Conservation (phyloP, 2,113 vertebrate genomes). For the Sus scrofa region DNA sequence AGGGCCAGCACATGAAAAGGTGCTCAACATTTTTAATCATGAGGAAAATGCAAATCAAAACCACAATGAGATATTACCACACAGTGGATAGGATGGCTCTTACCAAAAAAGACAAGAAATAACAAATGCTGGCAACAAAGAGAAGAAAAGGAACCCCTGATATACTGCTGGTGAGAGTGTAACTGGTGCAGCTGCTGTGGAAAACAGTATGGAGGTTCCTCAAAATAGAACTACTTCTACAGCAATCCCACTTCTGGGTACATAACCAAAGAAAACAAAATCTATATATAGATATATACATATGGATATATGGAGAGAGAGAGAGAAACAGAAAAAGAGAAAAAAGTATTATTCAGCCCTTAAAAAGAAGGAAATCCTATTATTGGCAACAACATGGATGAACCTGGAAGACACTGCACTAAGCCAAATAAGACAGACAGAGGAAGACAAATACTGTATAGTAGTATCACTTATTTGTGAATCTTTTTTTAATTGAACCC, state of each 20-base stretch:
- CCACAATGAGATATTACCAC: too few species aligned
- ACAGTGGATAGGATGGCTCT: too few species aligned
- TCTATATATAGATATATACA: background rate
- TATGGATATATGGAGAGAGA: background rate
- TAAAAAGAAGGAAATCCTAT: background rate
- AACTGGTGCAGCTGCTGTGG: too few species aligned
- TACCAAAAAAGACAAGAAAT: too few species aligned
- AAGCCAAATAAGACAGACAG: background rate
- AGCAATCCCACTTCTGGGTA: background rate
- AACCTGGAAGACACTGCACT: background rate
- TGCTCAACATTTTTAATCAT: too few species aligned
- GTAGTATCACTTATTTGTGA: background rate
- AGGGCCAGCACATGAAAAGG: too few species aligned
- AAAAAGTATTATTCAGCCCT: background rate
- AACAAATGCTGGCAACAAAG: too few species aligned
- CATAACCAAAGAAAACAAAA: background rate
- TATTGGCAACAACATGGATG: background rate
- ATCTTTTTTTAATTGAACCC: background rate
- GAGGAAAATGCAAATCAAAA: too few species aligned
- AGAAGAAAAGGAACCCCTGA: too few species aligned
- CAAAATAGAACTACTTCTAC: background rate
- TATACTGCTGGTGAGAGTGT: too few species aligned
- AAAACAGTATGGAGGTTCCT: too few species aligned
- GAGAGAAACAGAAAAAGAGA: background rate
- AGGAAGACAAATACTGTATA: background rate